Evolutionary conservation across 2,113 vertebrate species (phyloP).

Genomic region (Phodopus roborovskii): DNA sequence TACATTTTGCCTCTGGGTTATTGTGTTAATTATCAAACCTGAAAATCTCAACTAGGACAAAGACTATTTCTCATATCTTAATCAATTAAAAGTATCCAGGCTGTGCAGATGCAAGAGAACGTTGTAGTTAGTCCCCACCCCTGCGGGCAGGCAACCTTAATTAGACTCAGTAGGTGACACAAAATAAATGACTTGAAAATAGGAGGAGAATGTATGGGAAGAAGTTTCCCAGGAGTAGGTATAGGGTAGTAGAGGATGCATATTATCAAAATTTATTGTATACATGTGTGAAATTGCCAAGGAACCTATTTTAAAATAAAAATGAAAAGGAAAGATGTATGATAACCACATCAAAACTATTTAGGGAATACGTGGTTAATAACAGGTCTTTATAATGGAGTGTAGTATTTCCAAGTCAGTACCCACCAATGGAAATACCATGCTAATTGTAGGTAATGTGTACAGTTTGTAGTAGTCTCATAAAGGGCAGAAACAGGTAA

Average conservation of each 20-base stretch:
- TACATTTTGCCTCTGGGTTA: not conserved
- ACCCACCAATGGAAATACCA: not conserved
- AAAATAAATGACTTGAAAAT: not conserved
- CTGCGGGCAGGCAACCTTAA: not conserved
- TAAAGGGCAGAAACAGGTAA: not conserved
- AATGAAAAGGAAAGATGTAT: not conserved
- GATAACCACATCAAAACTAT: not conserved
- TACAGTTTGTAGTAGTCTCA: not conserved
- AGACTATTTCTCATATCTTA: constrained; percentile 43
- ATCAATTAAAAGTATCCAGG: constrained; percentile 32
- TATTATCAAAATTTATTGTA: not conserved
- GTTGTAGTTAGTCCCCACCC: not conserved
- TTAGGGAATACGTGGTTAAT: not conserved
- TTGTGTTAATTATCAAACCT: not conserved
- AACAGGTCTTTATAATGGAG: constrained; percentile 1
- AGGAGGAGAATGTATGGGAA: not conserved
- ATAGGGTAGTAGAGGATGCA: not conserved
- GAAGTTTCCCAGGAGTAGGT: not conserved
- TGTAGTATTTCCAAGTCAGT: not conserved
- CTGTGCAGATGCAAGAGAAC: not conserved
- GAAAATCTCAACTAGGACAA: constrained; percentile 61
- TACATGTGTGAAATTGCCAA: not conserved
- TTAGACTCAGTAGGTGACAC: no score
- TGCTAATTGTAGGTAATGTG: not conserved
- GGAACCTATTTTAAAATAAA: not conserved